Conservation (phyloP, 2,797 vertebrate species). For the Coreius guichenoti region DNA sequence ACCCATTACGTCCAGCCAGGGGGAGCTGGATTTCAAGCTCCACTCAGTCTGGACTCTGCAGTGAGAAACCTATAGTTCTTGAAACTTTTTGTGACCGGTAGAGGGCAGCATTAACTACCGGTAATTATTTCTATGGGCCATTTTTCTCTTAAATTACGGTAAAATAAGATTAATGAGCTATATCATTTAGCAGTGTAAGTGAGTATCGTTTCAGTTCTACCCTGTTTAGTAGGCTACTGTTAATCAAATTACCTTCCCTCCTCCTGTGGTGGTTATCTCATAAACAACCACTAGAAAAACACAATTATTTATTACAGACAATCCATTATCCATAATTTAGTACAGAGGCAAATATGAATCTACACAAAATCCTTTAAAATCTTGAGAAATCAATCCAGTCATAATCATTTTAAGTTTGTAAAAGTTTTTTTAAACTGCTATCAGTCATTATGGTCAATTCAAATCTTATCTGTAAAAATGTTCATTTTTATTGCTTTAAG, state of each 20-base stretch:
- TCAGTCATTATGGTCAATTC: no score
- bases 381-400: no score
- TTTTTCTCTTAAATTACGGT: not conserved
- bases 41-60: not conserved
- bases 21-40: not conserved
- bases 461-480: no score
- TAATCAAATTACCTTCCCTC: not conserved
- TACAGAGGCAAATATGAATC: no score
- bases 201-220: not conserved
- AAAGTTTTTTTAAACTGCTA: no score
- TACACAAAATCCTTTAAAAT: no score
- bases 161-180: not conserved
- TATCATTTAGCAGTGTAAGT: not conserved
- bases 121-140: not conserved
- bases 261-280: not conserved
- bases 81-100: not conserved
- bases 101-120: not conserved
- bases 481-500: no score
- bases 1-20: no score
- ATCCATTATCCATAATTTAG: not conserved
- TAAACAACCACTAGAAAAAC: not conserved
- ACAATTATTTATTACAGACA: not conserved
- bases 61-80: no score
- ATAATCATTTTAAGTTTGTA: no score
- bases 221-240: not conserved